phyloP scores from a whole-genome alignment of 2,797 vertebrate species.

The Mormyrus proboscirostris region DNA sequence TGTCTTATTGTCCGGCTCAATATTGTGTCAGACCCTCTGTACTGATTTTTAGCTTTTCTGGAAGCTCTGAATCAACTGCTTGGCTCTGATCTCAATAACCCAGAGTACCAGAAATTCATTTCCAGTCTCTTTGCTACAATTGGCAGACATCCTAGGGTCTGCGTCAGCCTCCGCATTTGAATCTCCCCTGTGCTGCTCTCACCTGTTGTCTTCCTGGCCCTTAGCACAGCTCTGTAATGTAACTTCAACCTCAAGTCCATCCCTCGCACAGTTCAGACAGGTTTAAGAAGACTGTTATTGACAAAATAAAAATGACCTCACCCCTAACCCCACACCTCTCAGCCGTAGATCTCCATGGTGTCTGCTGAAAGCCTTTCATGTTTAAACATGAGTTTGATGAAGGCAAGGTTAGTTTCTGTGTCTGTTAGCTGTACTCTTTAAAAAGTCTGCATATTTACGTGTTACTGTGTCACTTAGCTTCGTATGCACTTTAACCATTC shows the following conservation, averaged over 20 bases:
- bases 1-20: not conserved
- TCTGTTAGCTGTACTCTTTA: not conserved
- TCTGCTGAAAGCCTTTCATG: not conserved
- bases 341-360: not conserved
- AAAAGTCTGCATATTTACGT: not conserved
- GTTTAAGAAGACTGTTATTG: conserved; percentile 34
- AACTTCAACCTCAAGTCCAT: conserved; percentile 55
- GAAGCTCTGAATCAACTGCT: not conserved
- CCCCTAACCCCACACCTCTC: not conserved
- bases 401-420: not conserved
- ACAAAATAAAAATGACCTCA: not conserved
- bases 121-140: not conserved
- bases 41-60: not conserved
- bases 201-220: not conserved
- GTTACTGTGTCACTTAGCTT: not conserved
- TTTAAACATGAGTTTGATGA: not conserved
- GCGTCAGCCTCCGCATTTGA: not conserved
- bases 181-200: not conserved
- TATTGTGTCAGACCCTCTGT: not conserved
- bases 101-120: not conserved
- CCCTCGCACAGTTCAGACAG: conserved; percentile 52
- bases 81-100: not conserved
- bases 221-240: conserved; percentile 53
- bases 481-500: not conserved
- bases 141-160: not conserved